Conservation (phyloP, 1,140 invertebrate species). For the Drosophila mojavensis region DNA sequence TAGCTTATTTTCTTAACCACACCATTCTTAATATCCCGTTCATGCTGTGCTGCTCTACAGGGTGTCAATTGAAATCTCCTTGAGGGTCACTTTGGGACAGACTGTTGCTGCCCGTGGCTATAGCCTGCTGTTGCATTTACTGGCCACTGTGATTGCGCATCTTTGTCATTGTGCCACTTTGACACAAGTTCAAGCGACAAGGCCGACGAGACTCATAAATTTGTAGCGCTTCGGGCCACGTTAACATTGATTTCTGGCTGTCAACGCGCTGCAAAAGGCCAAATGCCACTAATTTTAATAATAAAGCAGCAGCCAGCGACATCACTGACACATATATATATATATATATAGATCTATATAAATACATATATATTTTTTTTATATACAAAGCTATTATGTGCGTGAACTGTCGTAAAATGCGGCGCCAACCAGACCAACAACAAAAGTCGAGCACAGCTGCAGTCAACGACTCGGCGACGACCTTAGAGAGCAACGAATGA, state of each 20-base stretch:
- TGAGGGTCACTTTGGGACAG: not conserved
- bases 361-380: slow-evolving; percentile 24
- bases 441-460: slow-evolving; percentile 43
- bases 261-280: slow-evolving; percentile 76
- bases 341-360: slow-evolving; percentile 17
- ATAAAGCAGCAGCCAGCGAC: slow-evolving; percentile 33
- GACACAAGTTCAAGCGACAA: slow-evolving; percentile 78
- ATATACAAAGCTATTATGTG: slow-evolving; percentile 26
- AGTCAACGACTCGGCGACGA: slow-evolving; percentile 68
- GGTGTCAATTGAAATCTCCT: not conserved
- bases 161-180: slow-evolving; percentile 71
- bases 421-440: slow-evolving; percentile 49
- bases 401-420: slow-evolving; percentile 64
- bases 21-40: not conserved
- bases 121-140: not conserved
- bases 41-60: not conserved
- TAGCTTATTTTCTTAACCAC: not conserved
- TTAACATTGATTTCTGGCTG: slow-evolving; percentile 72
- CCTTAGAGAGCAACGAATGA: slow-evolving; percentile 39
- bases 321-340: slow-evolving; percentile 4
- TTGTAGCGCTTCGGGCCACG: slow-evolving; percentile 48
- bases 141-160: slow-evolving; percentile 17
- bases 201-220: slow-evolving; percentile 55
- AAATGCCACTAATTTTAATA: slow-evolving; percentile 75
- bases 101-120: not conserved